phyloP scores from a whole-genome alignment of 2,797 vertebrate genomes.

The Acestrorhynchus altus region DNA sequence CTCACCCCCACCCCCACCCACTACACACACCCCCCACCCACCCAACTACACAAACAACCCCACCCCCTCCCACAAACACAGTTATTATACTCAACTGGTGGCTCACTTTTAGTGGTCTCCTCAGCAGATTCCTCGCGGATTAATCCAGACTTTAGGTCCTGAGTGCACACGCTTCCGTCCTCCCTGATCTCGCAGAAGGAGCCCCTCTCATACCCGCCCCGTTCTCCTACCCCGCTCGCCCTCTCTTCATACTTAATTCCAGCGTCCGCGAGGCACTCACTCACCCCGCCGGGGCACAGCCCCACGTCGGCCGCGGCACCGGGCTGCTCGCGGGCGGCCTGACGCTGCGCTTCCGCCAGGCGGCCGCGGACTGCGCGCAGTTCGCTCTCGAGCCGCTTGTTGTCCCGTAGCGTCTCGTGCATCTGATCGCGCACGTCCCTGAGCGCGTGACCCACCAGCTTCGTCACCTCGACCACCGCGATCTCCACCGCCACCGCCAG shows the following conservation, averaged over 20 bases:
- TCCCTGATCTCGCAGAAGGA: constrained; percentile 53
- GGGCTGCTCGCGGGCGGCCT: constrained; percentile 12
- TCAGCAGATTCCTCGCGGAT: not conserved
- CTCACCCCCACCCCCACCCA: too few relatives aligned
- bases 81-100: not conserved
- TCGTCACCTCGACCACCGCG: constrained; percentile 62
- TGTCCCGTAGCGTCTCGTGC: constrained; percentile 62
- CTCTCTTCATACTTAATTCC: constrained; percentile 14
- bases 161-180: constrained; percentile 52
- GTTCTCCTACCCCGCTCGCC: not conserved
- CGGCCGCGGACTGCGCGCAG: constrained; percentile 40
- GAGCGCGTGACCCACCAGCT: constrained; percentile 60
- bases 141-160: constrained; percentile 49
- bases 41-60: too few relatives aligned
- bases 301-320: constrained; percentile 16
- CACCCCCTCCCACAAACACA: too few relatives aligned
- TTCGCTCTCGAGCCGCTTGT: constrained; percentile 57
- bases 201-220: constrained; percentile 7
- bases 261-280: not conserved
- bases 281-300: not conserved
- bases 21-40: too few relatives aligned
- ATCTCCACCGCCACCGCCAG: constrained; percentile 66
- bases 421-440: constrained; percentile 60
- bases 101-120: constrained; percentile 28
- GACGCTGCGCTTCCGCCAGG: constrained; percentile 30